Conservation (phyloP, 2,113 vertebrate genomes). For the Saguinus imperator region DNA sequence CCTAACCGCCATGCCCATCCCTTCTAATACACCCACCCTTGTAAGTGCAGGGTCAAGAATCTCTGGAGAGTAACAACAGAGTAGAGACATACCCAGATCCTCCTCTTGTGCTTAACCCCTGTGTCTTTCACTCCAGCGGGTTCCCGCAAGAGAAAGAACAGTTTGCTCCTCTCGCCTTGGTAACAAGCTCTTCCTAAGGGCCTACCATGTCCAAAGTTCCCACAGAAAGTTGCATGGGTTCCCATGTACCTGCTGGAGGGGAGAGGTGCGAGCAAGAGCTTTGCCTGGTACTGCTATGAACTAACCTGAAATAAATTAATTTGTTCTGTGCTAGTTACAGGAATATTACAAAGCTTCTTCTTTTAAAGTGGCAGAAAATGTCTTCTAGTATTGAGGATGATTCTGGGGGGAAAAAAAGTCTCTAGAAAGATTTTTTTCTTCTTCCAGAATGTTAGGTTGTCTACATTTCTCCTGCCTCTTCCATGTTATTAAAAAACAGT, state of each 20-base stretch:
- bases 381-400: constrained; percentile 28
- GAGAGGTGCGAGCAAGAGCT: background rate
- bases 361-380: constrained; percentile 40
- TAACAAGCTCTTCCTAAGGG: background rate
- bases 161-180: background rate
- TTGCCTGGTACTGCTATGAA: background rate
- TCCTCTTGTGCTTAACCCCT: background rate
- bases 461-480: background rate
- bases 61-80: background rate
- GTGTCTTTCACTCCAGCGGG: background rate
- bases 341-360: background rate
- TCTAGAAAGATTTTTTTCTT: background rate
- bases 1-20: too few species aligned
- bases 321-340: background rate
- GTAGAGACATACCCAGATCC: background rate
- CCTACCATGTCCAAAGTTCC: background rate
- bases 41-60: background rate
- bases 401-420: background rate
- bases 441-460: background rate
- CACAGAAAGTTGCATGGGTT: background rate
- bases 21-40: too few species aligned
- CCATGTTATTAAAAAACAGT: background rate
- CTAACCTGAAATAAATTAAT: background rate
- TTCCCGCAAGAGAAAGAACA: background rate
- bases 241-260: too few species aligned